Evolutionary conservation across 2,888 invertebrate species (phyloP), one percentile per base, ranked within the genome.

Genomic region (Monopis laevigella): DNA sequence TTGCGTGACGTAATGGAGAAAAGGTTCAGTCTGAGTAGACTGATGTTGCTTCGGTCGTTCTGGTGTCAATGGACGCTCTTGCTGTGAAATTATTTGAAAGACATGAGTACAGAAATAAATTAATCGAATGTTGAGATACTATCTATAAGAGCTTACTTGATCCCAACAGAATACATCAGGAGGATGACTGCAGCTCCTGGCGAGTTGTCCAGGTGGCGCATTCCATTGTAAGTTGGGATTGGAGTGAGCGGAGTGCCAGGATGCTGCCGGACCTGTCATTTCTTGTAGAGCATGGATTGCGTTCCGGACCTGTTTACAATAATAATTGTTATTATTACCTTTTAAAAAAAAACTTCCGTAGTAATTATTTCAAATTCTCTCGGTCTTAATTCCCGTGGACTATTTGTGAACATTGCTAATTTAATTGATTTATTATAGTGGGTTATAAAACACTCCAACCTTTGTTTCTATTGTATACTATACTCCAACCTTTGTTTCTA

Each of bases 251-350:
- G 91, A 87, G 57, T 86, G 87, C 69, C 85, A 84, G n/a, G n/a
- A n/a, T 27, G 78, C 82, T 14, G 82, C 68, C 1, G 87, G 87
- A 3, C 87, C 88, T 4, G 90, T 86, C 84, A 92, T 87, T 64
- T 90, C 91, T 65, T 92, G 92, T 14, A 93, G 73, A 0, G 92
- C 92, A 56, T 92, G 91, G 47, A 93, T 91, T 6, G 92, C 92
- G 60, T 89, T 87, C 29, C 92, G 84, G 39, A 92, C 91, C 88
- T 92, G 52, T 19, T 48, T n/a, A n/a, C n/a, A n/a, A n/a, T n/a
- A n/a, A n/a, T n/a, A n/a, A n/a, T n/a, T n/a, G n/a, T n/a, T n/a
- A n/a, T n/a, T n/a, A n/a, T n/a, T n/a, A n/a, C n/a, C n/a, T n/a
- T n/a, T n/a, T n/a, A n/a, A n/a, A n/a, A n/a, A n/a, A n/a, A n/a